Evolutionary conservation across 2,797 vertebrate species (phyloP).

Genomic region (Notolabrus celidotus): DNA sequence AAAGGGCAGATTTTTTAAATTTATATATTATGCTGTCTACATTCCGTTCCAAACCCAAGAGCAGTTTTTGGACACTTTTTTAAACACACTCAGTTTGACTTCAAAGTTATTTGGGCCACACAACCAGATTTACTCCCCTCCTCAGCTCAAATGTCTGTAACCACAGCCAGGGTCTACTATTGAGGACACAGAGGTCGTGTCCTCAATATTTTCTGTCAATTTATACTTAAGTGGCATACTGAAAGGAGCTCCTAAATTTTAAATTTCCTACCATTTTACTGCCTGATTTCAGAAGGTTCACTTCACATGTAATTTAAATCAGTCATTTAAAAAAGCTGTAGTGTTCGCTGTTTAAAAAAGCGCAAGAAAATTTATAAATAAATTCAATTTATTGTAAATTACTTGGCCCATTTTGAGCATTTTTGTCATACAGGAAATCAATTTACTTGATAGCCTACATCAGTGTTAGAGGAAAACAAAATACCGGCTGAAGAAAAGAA

Average conservation of each 20-base stretch:
- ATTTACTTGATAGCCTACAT: too few relatives aligned
- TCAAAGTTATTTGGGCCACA: not conserved
- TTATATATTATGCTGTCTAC: not conserved
- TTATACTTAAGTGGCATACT: not conserved
- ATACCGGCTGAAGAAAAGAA: too few relatives aligned
- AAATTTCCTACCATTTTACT: not conserved
- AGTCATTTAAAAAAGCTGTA: too few relatives aligned
- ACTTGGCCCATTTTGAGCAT: too few relatives aligned
- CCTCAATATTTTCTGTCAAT: slow-evolving; percentile 6
- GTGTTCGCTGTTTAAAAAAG: too few relatives aligned
- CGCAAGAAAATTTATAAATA: too few relatives aligned
- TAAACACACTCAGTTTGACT: not conserved
- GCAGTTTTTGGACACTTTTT: not conserved
- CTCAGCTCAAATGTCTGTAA: slow-evolving; percentile 15
- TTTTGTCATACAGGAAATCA: too few relatives aligned
- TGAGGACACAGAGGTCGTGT: not conserved
- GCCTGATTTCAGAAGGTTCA: not conserved
- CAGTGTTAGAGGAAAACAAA: too few relatives aligned
- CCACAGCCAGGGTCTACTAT: not conserved
- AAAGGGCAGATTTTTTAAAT: too few relatives aligned
- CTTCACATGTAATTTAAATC: too few relatives aligned
- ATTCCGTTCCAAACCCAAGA: not conserved
- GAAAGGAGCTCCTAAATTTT: not conserved
- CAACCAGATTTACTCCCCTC: not conserved
- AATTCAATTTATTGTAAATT: too few relatives aligned